Conservation (phyloP, 2,113 vertebrate genomes). For the Cricetomys ansorgei region DNA sequence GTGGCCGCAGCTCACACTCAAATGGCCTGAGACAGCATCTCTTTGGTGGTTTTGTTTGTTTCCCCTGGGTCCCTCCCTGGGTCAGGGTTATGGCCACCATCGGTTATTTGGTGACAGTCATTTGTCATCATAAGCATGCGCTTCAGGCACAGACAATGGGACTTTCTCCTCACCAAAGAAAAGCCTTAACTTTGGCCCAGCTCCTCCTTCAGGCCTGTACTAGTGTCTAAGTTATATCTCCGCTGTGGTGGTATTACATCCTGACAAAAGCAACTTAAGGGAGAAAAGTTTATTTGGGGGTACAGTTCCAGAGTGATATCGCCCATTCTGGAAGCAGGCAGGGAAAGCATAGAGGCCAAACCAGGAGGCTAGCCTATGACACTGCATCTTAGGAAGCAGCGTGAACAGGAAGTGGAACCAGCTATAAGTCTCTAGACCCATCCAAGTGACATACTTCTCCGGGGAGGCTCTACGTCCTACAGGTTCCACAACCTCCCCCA, state of each 20-base stretch:
- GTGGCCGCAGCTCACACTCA: neutral
- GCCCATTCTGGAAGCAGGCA: neutral
- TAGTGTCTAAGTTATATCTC: neutral
- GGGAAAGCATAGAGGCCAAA: neutral
- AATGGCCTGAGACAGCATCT: no score
- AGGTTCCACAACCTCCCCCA: neutral
- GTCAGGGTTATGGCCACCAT: neutral
- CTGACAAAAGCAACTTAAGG: neutral
- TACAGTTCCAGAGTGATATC: neutral
- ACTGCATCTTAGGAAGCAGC: no score
- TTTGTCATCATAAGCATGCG: neutral
- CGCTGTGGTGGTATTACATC: neutral
- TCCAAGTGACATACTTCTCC: neutral
- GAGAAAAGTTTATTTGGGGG: neutral
- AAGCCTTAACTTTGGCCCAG: neutral
- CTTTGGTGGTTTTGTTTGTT: no score
- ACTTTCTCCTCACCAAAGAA: neutral
- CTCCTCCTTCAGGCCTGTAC: neutral
- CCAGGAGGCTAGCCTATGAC: no score
- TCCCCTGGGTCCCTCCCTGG: neutral
- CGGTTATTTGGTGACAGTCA: neutral
- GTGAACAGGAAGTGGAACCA: neutral
- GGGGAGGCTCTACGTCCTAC: neutral
- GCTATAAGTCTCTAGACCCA: neutral
- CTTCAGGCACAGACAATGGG: neutral